phyloP scores from a whole-genome alignment of 1,140 invertebrate species.

The Pseudomyrmex dendroicus region DNA sequence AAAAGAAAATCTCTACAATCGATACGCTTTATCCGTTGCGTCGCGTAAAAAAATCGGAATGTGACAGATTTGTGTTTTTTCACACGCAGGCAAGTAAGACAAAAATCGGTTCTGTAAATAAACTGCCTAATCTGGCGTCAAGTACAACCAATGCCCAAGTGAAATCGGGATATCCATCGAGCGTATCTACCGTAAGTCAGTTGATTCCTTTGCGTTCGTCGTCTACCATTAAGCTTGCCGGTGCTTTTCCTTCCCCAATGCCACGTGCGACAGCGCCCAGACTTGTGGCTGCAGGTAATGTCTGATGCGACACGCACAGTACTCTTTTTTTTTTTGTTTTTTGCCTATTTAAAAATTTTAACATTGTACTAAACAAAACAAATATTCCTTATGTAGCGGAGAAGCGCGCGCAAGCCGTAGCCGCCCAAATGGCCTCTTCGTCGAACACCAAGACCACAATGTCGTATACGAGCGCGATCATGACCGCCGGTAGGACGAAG shows the following conservation, averaged over 20 bases:
- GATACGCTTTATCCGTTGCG: neutral
- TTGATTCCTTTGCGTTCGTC: conserved; percentile 81
- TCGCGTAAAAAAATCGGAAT: neutral
- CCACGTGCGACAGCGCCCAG: conserved; percentile 85
- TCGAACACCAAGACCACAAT: conserved; percentile 87
- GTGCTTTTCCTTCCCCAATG: conserved; percentile 80
- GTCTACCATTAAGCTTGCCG: conserved; percentile 78
- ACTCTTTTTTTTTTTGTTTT: neutral
- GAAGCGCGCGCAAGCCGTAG: conserved; percentile 80
- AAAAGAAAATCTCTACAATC: neutral
- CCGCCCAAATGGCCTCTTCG: conserved; percentile 83
- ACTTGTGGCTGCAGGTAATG: conserved; percentile 84
- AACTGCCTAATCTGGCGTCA: conserved; percentile 75
- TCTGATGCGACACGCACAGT: too few species aligned
- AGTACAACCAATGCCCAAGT: conserved; percentile 77
- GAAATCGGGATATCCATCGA: conserved; percentile 78
- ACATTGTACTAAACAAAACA: neutral
- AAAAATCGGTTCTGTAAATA: conserved; percentile 79
- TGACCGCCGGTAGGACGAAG: conserved; percentile 85
- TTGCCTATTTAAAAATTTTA: neutral
- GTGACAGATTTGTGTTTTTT: conserved; percentile 35
- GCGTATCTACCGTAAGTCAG: conserved; percentile 80
- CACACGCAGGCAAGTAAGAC: conserved; percentile 79
- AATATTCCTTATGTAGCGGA: conserved; percentile 73
- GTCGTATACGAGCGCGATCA: conserved; percentile 88